Base-by-base conservation (phyloP, 2,113 vertebrate genomes). In the Sorex fumeus region DNA sequence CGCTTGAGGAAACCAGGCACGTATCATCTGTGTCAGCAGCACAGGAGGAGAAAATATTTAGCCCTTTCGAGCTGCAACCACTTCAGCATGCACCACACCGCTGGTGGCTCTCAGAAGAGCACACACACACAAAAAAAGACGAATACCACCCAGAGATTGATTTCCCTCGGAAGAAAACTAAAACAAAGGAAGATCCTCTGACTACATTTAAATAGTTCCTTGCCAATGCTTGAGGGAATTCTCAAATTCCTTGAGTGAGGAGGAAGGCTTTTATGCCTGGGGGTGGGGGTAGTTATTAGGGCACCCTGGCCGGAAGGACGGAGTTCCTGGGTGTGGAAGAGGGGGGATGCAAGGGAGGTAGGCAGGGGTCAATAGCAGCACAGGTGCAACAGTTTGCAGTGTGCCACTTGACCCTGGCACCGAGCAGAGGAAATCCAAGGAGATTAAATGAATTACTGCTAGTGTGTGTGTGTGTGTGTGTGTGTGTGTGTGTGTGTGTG, bases 201-300 rank as follows among this genome's bases (percentile, higher is more conserved):
- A 97, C 95, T 95, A 96, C 88, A 93, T 95, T 93, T 88, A 96
- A 95, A 96, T 94, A 74, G 94, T 96, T 96, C 95, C 96, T 95
- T 93, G 94, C 91, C 94, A 90, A 21, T 47, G 93, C 95, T 91
- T 90, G 84, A 90, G 93, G 96, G 95, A 93, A 94, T 96, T 96
- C 89, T 94, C 32, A 81, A 84, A n/a, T 95, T 87, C 89, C 81
- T 74, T 0, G 0, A 62, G 50, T 2, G 60, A 88, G 34, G 81
- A 94, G 95, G 86, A 82, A 86, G 84, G 84, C 95, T 87, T 76
- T 91, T 93, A 93, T 93, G 95, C 89, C 72, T 92, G 95, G 87
- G 94, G 67, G 76, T 77, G 70, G 95, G 86, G 7, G 40, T n/a
- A n/a, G 94, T 88, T 80, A 77, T 83, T 71, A 81, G 96, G 93